A percentile compares a stretch with the other conserved stretches of the same genome.
These are phyloP conservation scores for Rhodeus uyekii DNA, from an alignment of 2,797 vertebrate species.

Conservation along the genomic window DNA sequence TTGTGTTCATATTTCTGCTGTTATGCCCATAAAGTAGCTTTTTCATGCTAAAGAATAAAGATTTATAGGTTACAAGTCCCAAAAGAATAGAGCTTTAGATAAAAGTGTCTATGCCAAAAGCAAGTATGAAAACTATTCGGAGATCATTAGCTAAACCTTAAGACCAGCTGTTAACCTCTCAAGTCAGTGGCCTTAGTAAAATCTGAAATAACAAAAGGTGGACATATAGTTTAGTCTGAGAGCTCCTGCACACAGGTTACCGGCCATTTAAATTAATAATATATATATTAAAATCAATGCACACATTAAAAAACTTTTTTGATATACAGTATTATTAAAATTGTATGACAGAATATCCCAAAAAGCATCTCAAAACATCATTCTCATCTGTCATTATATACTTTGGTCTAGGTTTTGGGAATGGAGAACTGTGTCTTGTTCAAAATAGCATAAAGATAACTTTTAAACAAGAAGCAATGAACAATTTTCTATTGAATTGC, in stretches of 20 bases:
- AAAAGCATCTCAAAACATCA: no score
- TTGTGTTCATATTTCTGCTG: conserved; percentile 57
- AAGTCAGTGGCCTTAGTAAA: background rate
- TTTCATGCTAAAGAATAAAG: conserved; percentile 51
- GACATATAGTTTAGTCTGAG: conserved; percentile 6
- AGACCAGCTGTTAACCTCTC: background rate
- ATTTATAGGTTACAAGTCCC: conserved; percentile 61
- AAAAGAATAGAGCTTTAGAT: conserved; percentile 58
- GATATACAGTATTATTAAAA: no score
- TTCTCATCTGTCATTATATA: background rate
- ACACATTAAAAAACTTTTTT: background rate
- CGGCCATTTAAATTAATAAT: conserved; percentile 2
- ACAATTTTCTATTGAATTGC: background rate
- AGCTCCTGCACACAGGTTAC: background rate
- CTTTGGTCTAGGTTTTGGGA: background rate
- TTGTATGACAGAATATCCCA: no score
- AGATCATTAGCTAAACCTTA: conserved; percentile 46
- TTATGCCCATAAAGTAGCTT: conserved; percentile 53
- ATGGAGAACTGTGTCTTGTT: background rate
- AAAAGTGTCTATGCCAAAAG: conserved; percentile 45
- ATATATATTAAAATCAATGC: background rate
- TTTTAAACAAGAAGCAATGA: background rate
- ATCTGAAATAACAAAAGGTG: background rate
- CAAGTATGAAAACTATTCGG: conserved; percentile 46
- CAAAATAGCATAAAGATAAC: background rate